Conservation (phyloP, 2,797 vertebrate species). For the Crossoptilon crossoptilon region DNA sequence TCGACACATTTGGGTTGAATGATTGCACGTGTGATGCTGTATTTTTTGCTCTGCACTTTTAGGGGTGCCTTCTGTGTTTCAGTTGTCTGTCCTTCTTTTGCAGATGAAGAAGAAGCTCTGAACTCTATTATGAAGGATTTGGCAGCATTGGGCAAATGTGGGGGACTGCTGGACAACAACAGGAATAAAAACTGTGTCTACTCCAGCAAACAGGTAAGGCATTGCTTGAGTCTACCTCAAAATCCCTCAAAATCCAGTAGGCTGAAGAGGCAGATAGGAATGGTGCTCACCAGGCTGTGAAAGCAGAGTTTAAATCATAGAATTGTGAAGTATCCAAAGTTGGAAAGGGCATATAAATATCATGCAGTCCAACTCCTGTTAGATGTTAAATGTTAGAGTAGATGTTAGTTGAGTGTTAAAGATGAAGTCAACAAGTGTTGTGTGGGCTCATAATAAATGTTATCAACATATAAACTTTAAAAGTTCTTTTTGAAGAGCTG, state of each 20-base stretch:
- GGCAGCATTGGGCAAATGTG: conserved; percentile 89
- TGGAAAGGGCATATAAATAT: neutral
- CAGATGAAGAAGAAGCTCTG: conserved; percentile 93
- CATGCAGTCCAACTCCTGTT: neutral
- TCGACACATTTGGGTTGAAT: neutral
- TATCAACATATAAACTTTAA: fast-evolving
- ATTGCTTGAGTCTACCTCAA: neutral
- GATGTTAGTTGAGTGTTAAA: neutral
- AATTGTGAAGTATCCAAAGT: neutral
- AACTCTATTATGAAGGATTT: conserved; percentile 96
- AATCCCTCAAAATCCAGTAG: neutral
- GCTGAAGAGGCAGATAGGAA: fast-evolving
- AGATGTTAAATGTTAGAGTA: neutral
- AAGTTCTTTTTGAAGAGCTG: neutral
- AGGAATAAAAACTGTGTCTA: conserved; percentile 86
- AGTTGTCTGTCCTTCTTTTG: conserved; percentile 22
- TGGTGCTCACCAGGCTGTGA: neutral
- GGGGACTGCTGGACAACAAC: conserved; percentile 83
- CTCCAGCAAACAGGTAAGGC: conserved; percentile 86
- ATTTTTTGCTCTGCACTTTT: fast-evolving
- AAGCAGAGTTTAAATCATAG: neutral
- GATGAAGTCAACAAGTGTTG: neutral
- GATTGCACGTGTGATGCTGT: neutral
- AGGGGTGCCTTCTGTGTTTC: neutral
- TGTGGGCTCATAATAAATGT: neutral